Evolutionary conservation across 2,888 invertebrate genomes (phyloP), one percentile per base, ranked within the genome.

Genomic region (Osedax frankpressi): DNA sequence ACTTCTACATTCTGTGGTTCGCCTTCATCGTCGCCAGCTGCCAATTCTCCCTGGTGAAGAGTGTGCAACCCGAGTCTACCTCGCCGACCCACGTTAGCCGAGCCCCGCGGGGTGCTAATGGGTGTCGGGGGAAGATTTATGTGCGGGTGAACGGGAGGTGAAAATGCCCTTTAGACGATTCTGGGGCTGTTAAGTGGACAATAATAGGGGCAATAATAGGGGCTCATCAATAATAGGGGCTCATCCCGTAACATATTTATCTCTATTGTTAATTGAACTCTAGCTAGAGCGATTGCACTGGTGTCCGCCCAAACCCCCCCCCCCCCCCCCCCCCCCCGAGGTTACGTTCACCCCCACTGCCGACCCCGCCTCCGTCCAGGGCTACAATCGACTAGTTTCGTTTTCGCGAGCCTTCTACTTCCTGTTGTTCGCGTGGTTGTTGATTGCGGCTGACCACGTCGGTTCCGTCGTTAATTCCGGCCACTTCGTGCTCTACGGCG

Each of bases 1-100:
- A 98, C 83, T 88, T 96, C 73, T 91, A 90, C 80, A 92, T 95
- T 24, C 92, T 97, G 84, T 87, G 94, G 81, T 94, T 98, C 85
- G 96, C 96, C 86, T 92, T 95, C 79, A 92, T 96, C n/a, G 93
- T 96, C 80, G 97, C 97, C 0, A 91, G 94, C 24, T 94, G 95
- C 81, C 98, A 98, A 85, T 99, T 97, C 85, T 95, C 94, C 0
- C 86, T 97, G 77, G 86, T 83, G 77, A 75, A 86, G 86, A 95
- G 95, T 83, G 98, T 98, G 0, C 98, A 98, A 82, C 98, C 98
- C 0, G 98, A 98, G 85, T 94, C 97, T 0, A 92, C 97, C 0
- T 97, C 97, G 1, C 97, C 98, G 0, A 94, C 95, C 60, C 98
- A 98, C 84, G 87, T 84, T 78, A 81, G n/a, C n/a, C n/a, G n/a